phyloP scores from a whole-genome alignment of 2,888 invertebrate species.

The Epirrhoe alternata region DNA sequence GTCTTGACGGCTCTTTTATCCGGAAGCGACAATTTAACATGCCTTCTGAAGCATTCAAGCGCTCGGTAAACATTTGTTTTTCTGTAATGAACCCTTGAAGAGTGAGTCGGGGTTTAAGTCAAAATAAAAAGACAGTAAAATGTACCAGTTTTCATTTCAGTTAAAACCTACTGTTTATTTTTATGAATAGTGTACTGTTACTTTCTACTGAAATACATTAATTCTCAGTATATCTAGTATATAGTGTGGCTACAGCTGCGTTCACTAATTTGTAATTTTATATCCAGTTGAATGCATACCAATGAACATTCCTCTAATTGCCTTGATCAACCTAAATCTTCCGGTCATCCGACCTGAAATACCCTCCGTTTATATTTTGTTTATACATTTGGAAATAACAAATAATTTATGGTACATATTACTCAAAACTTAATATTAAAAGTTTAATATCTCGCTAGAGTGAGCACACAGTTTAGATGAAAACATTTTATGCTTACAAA shows the following conservation, averaged over 20 bases:
- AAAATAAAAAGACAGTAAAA: not conserved
- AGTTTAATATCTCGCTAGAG: not conserved
- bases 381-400: no score
- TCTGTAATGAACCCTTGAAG: not conserved
- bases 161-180: not conserved
- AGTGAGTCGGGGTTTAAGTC: not conserved
- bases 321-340: no score
- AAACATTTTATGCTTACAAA: constrained; percentile 2
- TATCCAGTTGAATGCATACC: no score
- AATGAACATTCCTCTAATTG: no score
- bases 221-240: not conserved
- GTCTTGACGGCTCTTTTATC: not conserved
- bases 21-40: not conserved
- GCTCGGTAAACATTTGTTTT: not conserved
- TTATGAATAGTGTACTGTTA: not conserved
- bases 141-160: not conserved
- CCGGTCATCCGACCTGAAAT: no score
- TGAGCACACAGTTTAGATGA: constrained; percentile 1
- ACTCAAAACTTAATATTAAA: not conserved
- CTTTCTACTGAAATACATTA: not conserved
- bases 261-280: no score
- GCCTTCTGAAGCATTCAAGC: not conserved
- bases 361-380: no score
- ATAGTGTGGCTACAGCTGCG: not conserved
- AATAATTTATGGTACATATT: not conserved